These are phyloP conservation scores for Brachionus sp. DNA, from an alignment of 1,140 invertebrate genomes.

Conservation along the genomic window DNA sequence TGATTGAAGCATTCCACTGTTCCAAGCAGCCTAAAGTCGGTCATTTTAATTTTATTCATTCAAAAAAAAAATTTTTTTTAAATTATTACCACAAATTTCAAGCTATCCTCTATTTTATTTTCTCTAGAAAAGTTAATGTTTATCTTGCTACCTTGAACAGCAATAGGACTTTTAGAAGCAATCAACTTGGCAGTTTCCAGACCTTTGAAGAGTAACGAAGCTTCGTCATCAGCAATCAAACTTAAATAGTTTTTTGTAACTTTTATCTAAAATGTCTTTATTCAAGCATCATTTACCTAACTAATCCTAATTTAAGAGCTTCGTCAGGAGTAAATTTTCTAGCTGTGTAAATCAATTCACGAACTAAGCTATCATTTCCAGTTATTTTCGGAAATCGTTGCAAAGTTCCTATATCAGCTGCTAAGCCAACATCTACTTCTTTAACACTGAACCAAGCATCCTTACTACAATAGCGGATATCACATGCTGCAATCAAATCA, in stretches of 20 bases:
- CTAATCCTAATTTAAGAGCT: constrained; percentile 63
- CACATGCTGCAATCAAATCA: constrained; percentile 77
- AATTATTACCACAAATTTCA: constrained; percentile 77
- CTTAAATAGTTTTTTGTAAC: constrained; percentile 48
- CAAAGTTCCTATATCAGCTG: constrained; percentile 88
- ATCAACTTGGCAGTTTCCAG: constrained; percentile 73
- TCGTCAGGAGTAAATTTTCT: constrained; percentile 76
- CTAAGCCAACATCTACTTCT: constrained; percentile 66
- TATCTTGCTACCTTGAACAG: constrained; percentile 81
- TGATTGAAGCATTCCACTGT: constrained; percentile 80
- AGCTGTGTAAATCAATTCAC: constrained; percentile 82
- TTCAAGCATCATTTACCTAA: constrained; percentile 51
- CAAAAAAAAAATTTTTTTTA: neutral
- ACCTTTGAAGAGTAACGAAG: constrained; percentile 67
- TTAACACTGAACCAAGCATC: constrained; percentile 90
- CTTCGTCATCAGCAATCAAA: constrained; percentile 69
- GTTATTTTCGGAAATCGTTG: constrained; percentile 89
- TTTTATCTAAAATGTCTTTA: neutral
- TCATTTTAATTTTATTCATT: constrained; percentile 48
- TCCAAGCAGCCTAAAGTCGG: constrained; percentile 69
- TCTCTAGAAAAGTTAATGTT: constrained; percentile 80
- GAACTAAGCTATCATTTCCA: constrained; percentile 77
- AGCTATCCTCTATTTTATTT: constrained; percentile 75
- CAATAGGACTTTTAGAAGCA: constrained; percentile 85
- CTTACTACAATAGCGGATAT: constrained; percentile 83